Base-by-base conservation (phyloP, 2,113 vertebrate species). In the Falcunculus frontatus region DNA sequence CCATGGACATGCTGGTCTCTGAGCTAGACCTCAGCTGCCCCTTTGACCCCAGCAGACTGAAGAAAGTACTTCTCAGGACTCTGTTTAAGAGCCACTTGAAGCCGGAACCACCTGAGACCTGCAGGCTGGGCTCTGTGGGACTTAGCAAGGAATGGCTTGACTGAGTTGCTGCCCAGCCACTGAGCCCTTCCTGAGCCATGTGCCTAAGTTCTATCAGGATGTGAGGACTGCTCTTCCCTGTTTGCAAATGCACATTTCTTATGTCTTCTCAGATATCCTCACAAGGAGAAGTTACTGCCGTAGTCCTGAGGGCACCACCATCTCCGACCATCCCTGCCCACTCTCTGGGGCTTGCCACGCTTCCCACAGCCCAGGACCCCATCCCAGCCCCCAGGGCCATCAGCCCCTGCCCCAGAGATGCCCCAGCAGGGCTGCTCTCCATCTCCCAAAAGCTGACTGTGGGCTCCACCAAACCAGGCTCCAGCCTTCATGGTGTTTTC, bases 391-490 rank as follows among this genome's bases (percentile, higher is more conserved):
- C 10, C 7, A 13, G 16, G 16, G 4, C 13, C 8, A 5, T 52
- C 16, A 53, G 13, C 3, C 12, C 23, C 22, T 70, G 10, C 5
- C 10, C 13, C 41, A 67, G n/a, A 0, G 0, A 35, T 16, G 4
- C 7, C 1, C 1, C 21, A 65, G n/a, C 4, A 49, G 39, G n/a
- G 11, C 10, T 1, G 0, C 4, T 33, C 16, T 53, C 21, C 16
- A 41, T 15, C 4, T 53, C 6, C 20, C 16, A 35, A 44, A 5
- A 53, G 9, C 10, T 3, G 9, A 4, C 27, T 42, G 9, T 18
- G 20, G 27, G 2, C 4, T 35, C 12, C 13, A 22, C 4, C 6
- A 37, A 64, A 21, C 11, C 2, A 7, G 11, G 10, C 20, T 87
- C 15, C 49, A 50, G 49, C 10, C 26, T 33, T 14, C 1, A 0